Evolutionary conservation across 92 coral and sea anemone genomes (phyloP), one percentile per base, ranked within the genome.

Genomic region (Umimayanthus chanpuru): DNA sequence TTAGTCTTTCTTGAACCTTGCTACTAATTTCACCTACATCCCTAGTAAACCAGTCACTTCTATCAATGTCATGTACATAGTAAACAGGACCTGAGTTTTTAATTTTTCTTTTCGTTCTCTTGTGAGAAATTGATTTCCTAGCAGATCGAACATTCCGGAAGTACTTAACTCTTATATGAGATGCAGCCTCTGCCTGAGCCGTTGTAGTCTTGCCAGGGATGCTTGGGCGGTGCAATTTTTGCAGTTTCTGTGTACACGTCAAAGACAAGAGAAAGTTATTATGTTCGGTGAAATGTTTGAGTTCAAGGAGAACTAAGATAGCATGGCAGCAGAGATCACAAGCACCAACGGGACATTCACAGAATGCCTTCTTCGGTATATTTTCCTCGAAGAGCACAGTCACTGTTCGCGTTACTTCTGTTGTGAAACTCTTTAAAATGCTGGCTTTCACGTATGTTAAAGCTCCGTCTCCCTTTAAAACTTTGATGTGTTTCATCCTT

Each of bases 351-450:
- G 94, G 81, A 81, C 90, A 92, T 85, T 92, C 88, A 44, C 94
- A 89, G 87, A 55, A 92, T 78, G 85, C 92, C 88, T 77, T 89
- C 71, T 88, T 76, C 38, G 88, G 92, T n/a, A 79, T 78, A 58
- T 81, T 89, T 53, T 64, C 90, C 71, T 81, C 77, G 49, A 91
- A 88, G 12, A 10, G 44, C 58, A 91, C 91, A 9, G 91, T 85
- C 39, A 91, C 91, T 64, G 89, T 83, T 61, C 91, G 89, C 38
- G 89, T 85, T 39, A 91, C 91, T 26, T 91, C 91, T 18, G 91
- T 74, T 6, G 89, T 16, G 40, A 88, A 88, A 84, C 89, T 91
- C 88, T 88, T 88, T 77, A 91, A 70, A 16, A 88, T 66, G 83
- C 89, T 88, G n/a, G 88, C 91, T 80, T 91, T 91, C 29, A 88